These are phyloP conservation scores for Acrobasis consociella DNA, from an alignment of 2,888 invertebrate genomes.

Conservation along the genomic window DNA sequence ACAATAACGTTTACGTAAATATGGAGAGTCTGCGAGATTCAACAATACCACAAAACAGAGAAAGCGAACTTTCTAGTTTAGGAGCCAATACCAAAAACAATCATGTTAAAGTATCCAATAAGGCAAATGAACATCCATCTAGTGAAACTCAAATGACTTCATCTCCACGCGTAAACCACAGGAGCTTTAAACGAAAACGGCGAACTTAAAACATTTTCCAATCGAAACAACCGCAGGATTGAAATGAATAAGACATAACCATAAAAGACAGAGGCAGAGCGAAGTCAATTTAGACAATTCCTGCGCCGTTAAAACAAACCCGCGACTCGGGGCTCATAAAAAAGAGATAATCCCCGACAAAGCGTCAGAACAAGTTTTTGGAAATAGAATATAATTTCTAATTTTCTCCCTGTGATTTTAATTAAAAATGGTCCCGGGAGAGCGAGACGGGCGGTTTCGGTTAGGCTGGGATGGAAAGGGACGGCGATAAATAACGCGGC, in stretches of 20 bases:
- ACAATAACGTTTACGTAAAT: neutral
- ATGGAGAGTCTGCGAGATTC: neutral
- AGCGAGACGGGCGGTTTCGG: constrained; percentile 61
- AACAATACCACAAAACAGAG: neutral
- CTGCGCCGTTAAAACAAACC: constrained; percentile 74
- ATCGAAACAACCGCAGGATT: constrained; percentile 57
- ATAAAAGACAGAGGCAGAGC: constrained; percentile 63
- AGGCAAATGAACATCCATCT: constrained; percentile 4
- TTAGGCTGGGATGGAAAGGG: constrained; percentile 63
- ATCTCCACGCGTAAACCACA: constrained; percentile 25
- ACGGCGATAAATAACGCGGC: constrained; percentile 73
- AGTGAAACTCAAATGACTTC: constrained; percentile 16
- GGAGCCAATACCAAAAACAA: constrained; percentile 1
- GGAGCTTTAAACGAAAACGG: constrained; percentile 30
- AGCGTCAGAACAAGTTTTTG: constrained; percentile 81
- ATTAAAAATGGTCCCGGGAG: constrained; percentile 81
- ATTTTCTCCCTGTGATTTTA: constrained; percentile 82
- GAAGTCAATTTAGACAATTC: constrained; percentile 76
- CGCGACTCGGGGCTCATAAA: constrained; percentile 79
- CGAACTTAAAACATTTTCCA: constrained; percentile 55
- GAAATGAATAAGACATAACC: constrained; percentile 72
- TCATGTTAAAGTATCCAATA: constrained; percentile 8
- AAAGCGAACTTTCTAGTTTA: constrained; percentile 11
- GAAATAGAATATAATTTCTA: constrained; percentile 84
- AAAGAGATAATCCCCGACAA: constrained; percentile 80